Evolutionary conservation across 2,113 vertebrate species (phyloP).

Genomic region (Mixornis gularis): DNA sequence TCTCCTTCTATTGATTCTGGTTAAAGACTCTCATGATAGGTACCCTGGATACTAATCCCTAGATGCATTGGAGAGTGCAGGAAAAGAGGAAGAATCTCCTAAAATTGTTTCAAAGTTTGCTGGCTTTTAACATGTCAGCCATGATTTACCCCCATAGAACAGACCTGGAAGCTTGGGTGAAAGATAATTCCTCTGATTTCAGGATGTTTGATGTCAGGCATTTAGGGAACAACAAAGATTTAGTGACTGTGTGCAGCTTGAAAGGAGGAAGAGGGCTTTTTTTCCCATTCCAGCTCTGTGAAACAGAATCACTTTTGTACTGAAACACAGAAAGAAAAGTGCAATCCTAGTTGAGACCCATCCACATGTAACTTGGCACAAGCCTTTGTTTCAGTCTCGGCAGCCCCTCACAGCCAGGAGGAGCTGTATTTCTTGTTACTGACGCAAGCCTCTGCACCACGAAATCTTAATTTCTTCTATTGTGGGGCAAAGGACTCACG

Average conservation of each 20-base stretch:
- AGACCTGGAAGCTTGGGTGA: neutral
- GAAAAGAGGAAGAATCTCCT: neutral
- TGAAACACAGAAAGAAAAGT: neutral
- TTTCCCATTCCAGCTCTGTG: neutral
- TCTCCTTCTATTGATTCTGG: conserved; percentile 30
- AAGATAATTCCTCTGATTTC: conserved; percentile 19
- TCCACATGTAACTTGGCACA: neutral
- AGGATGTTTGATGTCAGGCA: neutral
- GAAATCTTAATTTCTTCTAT: neutral
- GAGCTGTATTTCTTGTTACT: neutral
- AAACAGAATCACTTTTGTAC: neutral
- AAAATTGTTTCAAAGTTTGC: neutral
- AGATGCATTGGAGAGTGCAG: neutral
- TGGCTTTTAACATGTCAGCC: neutral
- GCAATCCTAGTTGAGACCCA: neutral
- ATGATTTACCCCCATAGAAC: neutral
- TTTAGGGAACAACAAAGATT: conserved; percentile 34
- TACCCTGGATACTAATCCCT: conserved; percentile 30
- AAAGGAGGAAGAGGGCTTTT: neutral
- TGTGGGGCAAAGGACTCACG: neutral
- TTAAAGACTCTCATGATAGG: conserved; percentile 41
- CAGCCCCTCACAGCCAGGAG: conserved; percentile 12
- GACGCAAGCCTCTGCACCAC: neutral
- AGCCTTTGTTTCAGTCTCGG: neutral
- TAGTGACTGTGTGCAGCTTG: neutral